Percentiles rank a stretch among this genome's conserved stretches.
Conservation (phyloP, 2,797 vertebrate genomes). For the Echiichthys vipera region DNA sequence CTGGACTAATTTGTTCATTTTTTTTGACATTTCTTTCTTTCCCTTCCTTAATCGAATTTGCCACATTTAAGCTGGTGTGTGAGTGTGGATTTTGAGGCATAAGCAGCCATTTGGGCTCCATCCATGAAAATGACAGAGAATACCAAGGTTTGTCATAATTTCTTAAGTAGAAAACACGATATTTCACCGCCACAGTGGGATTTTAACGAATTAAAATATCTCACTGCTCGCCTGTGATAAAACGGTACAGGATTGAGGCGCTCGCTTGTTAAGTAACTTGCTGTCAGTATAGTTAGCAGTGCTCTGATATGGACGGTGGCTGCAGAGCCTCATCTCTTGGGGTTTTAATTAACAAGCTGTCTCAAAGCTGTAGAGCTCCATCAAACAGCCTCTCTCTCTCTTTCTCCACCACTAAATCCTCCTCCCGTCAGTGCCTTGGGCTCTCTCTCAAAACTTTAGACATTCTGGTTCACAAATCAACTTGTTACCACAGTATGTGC, state of each 20-base stretch:
- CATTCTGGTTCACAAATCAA: constrained; percentile 72
- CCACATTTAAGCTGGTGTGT: constrained; percentile 75
- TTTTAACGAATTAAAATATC: constrained; percentile 83
- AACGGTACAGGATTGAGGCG: constrained; percentile 76
- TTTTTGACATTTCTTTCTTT: constrained; percentile 71
- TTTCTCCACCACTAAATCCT: constrained; percentile 70
- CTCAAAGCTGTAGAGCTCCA: constrained; percentile 85
- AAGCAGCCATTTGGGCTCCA: constrained; percentile 75
- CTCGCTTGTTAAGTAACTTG: constrained; percentile 85
- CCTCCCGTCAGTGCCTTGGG: constrained; percentile 70
- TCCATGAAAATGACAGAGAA: constrained; percentile 74
- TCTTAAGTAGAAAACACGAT: constrained; percentile 81
- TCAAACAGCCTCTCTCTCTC: constrained; percentile 76
- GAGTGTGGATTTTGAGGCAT: constrained; percentile 73
- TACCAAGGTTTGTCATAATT: constrained; percentile 78
- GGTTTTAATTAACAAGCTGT: constrained; percentile 90
- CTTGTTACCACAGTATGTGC: constrained; percentile 66
- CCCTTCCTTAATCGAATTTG: constrained; percentile 81
- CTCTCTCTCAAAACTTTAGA: constrained; percentile 78
- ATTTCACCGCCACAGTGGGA: constrained; percentile 78
- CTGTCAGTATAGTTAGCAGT: constrained; percentile 87
- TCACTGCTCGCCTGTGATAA: constrained; percentile 80
- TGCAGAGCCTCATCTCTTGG: constrained; percentile 86
- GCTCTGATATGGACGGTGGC: constrained; percentile 87
- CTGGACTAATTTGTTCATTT: constrained; percentile 73